Conservation (phyloP, 2,888 invertebrate genomes). For the Holacanthella duospinosa region DNA sequence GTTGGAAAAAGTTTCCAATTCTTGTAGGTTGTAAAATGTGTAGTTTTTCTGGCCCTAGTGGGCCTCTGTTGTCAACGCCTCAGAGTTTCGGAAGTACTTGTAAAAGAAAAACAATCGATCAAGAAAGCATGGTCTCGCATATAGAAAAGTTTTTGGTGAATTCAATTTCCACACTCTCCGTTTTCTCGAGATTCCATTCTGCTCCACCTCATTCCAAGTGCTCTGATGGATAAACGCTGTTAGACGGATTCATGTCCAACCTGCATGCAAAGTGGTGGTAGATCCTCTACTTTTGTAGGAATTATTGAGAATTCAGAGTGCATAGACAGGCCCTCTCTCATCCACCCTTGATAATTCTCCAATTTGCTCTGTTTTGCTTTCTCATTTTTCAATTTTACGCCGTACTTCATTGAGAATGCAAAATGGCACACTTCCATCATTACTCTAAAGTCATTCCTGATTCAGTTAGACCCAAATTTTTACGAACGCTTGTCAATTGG, state of each 20-base stretch:
- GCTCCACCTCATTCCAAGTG: not conserved
- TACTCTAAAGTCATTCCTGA: no score
- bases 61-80: not conserved
- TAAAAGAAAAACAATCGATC: not conserved
- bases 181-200: slow-evolving; percentile 1
- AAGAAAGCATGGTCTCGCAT: not conserved
- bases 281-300: no score
- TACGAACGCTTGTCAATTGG: no score
- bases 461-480: no score
- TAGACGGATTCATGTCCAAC: not conserved
- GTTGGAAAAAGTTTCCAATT: not conserved
- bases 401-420: not conserved
- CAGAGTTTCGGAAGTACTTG: no score
- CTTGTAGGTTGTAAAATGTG: no score
- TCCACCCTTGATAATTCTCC: not conserved
- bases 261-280: not conserved
- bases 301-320: not conserved
- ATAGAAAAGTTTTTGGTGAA: not conserved
- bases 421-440: not conserved
- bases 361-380: not conserved
- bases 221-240: not conserved
- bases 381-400: not conserved
- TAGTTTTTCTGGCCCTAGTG: not conserved
- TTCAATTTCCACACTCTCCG: not conserved
- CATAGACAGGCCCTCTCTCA: no score